Percentiles rank a stretch among this genome's conserved stretches.
These are phyloP conservation scores for Tragopan temminckii DNA, from an alignment of 2,797 vertebrate genomes.

Conservation along the genomic window DNA sequence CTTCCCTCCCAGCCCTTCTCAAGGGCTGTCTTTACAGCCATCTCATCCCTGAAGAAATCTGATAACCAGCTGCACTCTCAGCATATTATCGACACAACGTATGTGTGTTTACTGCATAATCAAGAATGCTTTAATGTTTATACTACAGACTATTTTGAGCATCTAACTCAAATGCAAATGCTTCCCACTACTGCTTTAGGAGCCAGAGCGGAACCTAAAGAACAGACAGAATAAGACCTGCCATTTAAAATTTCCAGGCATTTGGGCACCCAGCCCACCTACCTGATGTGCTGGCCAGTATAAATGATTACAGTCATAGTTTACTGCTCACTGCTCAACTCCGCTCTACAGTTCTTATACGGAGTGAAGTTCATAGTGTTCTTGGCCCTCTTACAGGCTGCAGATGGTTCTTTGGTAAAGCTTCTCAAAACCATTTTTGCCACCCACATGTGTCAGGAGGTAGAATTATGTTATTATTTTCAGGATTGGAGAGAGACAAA, in stretches of 20 bases:
- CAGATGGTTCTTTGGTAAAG: conserved; percentile 48
- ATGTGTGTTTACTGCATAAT: not conserved
- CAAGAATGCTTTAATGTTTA: not conserved
- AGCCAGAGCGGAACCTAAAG: not conserved
- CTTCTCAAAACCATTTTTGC: conserved; percentile 17
- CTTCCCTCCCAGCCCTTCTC: not conserved
- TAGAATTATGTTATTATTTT: conserved; percentile 1
- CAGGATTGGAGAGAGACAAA: not conserved
- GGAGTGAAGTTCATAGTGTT: not conserved
- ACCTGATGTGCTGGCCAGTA: not conserved
- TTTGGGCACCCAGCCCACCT: not conserved
- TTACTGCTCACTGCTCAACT: not conserved
- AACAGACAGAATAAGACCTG: not conserved
- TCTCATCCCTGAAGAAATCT: not conserved
- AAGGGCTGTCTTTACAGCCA: not conserved
- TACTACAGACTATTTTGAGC: not conserved
- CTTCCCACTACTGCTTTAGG: not conserved
- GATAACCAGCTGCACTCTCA: not conserved
- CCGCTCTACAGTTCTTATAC: not conserved
- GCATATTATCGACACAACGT: accelerated
- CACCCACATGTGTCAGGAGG: not conserved
- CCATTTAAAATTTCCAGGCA: not conserved
- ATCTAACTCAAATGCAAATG: not conserved
- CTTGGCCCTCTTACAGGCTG: not conserved
- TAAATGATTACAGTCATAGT: not conserved